Percentiles rank a stretch among this genome's conserved stretches.
Conservation (phyloP, 2,888 invertebrate species). For the Epirrita christyi region DNA sequence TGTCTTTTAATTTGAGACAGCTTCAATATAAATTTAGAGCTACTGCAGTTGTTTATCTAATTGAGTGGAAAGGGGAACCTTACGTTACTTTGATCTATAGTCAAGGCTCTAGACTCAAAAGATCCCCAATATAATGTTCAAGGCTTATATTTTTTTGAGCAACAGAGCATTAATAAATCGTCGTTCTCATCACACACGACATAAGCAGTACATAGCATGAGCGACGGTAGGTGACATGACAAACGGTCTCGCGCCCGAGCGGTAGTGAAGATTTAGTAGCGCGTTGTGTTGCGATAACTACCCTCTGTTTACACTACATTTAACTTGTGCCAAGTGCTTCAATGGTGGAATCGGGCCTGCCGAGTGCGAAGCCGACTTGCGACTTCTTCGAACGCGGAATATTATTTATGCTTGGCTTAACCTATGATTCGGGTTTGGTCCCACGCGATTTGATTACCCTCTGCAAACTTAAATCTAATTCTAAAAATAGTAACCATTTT, state of each 20-base stretch:
- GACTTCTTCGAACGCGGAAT: conserved; percentile 51
- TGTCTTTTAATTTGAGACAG: conserved; percentile 14
- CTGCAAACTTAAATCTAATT: not conserved
- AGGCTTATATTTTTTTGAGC: not conserved
- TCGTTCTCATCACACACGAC: conserved; percentile 52
- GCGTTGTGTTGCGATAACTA: conserved; percentile 73
- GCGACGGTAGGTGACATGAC: conserved; percentile 67
- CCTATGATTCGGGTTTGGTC: conserved; percentile 38
- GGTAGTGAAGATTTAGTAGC: conserved; percentile 69
- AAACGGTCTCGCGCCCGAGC: conserved; percentile 60
- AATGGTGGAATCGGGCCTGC: conserved; percentile 40
- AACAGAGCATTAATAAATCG: conserved; percentile 47
- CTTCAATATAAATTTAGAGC: conserved; percentile 2
- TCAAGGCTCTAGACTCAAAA: not conserved
- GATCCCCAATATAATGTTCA: not conserved
- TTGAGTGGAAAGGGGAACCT: not conserved
- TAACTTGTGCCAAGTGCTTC: conserved; percentile 75
- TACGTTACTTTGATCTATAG: not conserved
- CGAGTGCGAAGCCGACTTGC: conserved; percentile 51
- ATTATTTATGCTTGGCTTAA: conserved; percentile 49
- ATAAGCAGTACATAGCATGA: conserved; percentile 52
- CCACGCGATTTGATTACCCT: conserved; percentile 10
- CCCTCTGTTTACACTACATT: conserved; percentile 80
- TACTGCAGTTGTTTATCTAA: not conserved
- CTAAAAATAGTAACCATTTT: not conserved